Evolutionary conservation across 2,797 vertebrate genomes (phyloP), one percentile per base, ranked within the genome.

Genomic region (Macroramphosus scolopax): DNA sequence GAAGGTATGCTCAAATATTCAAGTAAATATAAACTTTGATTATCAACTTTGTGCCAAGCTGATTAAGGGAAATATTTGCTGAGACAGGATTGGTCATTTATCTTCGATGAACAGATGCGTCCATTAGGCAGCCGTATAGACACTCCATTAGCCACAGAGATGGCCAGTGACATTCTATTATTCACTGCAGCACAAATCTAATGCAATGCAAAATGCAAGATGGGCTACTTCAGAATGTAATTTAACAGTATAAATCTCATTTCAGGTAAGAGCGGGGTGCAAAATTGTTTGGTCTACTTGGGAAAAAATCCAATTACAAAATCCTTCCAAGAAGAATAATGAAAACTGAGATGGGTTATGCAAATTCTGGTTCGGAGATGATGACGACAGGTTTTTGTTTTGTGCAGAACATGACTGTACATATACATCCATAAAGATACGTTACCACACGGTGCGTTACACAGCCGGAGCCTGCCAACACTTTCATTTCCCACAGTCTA

Each of bases 291-390:
- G 52, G 65, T 59, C 65, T 53, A 63, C 49, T 81, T 77, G 57
- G 34, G 46, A 29, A 38, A 60, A 72, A 77, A 84, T 78, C 72
- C 47, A 76, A 83, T 83, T 82, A 75, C 63, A 61, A 66, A 55
- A 73, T 66, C 51, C 51, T 70, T 75, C 65, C 62, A 61, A 55
- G 52, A 68, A 56, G 65, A 81, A 77, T 76, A 85, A 84, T 83
- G 62, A 68, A 78, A 76, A 68, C 47, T 52, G 69, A 77, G 78
- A 80, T 83, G 75, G 75, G 63, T 76, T 79, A 82, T 85, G 78
- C 75, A 78, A 84, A 84, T 82, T 67, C 17, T 65, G 48, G 76
- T 78, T 79, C 56, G 3, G 8, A 67, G 70, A 63, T 55, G 68
- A 66, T 68, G 68, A 64, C 38, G 15, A 54, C 25, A 56, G 50